Evolutionary conservation across 2,888 invertebrate species (phyloP).

Genomic region (Aphidoletes aphidimyza): DNA sequence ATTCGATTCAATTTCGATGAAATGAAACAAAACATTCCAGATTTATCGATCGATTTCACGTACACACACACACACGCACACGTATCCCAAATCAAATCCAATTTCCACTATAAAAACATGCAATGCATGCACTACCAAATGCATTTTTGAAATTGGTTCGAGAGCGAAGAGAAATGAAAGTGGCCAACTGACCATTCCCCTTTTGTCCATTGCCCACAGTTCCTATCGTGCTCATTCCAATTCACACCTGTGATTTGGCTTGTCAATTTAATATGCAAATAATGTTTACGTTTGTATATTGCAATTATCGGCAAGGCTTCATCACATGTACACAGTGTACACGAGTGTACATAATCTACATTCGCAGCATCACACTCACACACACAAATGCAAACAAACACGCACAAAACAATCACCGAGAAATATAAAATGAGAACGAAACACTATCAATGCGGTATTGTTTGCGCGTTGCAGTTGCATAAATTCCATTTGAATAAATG

Average conservation of each 20-base stretch:
- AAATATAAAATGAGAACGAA: background rate
- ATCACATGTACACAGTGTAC: background rate
- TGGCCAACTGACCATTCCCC: background rate
- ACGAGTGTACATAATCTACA: background rate
- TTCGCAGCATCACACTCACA: background rate
- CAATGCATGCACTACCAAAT: no score
- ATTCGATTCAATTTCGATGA: background rate
- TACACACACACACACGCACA: no score
- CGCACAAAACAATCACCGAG: background rate
- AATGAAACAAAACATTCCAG: no score
- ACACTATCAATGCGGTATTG: background rate
- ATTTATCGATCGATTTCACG: no score
- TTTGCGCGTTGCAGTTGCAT: background rate
- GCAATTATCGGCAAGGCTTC: background rate
- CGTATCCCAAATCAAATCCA: no score
- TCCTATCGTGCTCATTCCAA: background rate
- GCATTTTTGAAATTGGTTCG: background rate
- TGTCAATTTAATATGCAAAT: constrained; percentile 54
- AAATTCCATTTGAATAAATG: background rate
- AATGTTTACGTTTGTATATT: constrained; percentile 47
- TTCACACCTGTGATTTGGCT: constrained; percentile 46
- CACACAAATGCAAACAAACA: background rate
- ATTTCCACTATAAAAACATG: no score
- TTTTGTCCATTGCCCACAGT: background rate
- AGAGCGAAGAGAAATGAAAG: background rate